Percentiles rank a stretch among this genome's conserved stretches.
phyloP scores from a whole-genome alignment of 2,113 vertebrate species.

The Aspidoscelis tigris region DNA sequence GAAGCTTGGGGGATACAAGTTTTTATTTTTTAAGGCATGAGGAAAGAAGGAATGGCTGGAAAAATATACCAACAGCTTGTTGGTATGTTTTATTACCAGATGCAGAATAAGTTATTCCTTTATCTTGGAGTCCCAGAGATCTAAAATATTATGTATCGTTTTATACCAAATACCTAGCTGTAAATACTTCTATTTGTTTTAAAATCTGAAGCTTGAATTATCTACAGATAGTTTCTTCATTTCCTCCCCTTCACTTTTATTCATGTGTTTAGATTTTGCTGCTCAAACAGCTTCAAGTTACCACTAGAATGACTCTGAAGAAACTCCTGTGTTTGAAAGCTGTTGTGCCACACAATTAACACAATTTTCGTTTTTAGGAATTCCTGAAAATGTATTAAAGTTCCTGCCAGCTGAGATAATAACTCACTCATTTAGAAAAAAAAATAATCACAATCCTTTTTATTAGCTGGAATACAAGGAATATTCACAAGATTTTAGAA shows the following conservation, averaged over 20 bases:
- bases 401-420: not conserved
- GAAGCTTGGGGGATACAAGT: too few relatives aligned
- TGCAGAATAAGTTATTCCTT: not conserved
- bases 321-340: not conserved
- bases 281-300: not conserved
- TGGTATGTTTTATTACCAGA: not conserved
- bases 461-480: not conserved
- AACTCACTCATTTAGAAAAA: not conserved
- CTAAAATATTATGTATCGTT: constrained; percentile 49
- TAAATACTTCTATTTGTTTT: constrained; percentile 36
- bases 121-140: not conserved
- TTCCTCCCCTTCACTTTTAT: not conserved
- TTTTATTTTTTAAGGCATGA: not conserved
- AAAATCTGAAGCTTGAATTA: constrained; percentile 32
- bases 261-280: not conserved
- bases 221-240: not conserved
- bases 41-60: too few relatives aligned
- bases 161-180: not conserved
- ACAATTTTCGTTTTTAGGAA: not conserved
- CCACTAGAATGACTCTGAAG: too few relatives aligned
- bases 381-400: not conserved
- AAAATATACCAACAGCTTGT: not conserved
- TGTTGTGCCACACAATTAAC: not conserved
- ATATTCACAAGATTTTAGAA: not conserved
- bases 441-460: too few relatives aligned